These are phyloP conservation scores for Distichodus sexfasciatus DNA, from an alignment of 2,797 vertebrate species.

Conservation along the genomic window DNA sequence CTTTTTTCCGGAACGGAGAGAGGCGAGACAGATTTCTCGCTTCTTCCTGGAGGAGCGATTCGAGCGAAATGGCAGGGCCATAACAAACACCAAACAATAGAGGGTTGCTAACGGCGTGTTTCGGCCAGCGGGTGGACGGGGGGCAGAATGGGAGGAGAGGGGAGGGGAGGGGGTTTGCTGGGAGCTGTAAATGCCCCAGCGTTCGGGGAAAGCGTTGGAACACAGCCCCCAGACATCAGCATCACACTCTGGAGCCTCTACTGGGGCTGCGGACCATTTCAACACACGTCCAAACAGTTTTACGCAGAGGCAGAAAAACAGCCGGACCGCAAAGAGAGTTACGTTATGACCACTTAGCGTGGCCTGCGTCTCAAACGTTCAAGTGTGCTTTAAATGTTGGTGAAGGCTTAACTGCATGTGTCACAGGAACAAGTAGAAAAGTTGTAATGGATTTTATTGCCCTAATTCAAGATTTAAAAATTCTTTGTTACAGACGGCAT, in stretches of 20 bases:
- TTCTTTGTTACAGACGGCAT: no score
- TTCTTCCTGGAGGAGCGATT: constrained; percentile 17
- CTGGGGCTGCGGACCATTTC: constrained; percentile 23
- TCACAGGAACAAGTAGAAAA: no score
- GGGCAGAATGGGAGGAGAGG: no score
- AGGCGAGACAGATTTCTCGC: constrained; percentile 10
- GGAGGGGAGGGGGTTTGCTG: constrained; percentile 20
- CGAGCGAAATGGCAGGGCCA: constrained; percentile 20
- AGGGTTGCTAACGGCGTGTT: constrained; percentile 47
- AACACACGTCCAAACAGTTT: constrained; percentile 13
- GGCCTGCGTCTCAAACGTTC: no score
- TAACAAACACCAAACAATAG: constrained; percentile 54
- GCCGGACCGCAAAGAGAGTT: background rate
- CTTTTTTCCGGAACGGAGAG: background rate
- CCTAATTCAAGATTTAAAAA: no score
- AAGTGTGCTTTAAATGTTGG: no score
- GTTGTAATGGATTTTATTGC: no score
- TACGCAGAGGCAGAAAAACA: background rate
- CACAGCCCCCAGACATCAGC: constrained; percentile 8
- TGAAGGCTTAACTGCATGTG: no score
- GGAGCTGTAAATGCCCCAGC: constrained; percentile 23
- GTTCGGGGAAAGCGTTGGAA: constrained; percentile 7
- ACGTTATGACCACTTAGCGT: background rate
- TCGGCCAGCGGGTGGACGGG: constrained; percentile 15
- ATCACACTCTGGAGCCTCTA: constrained; percentile 20